A percentile compares a stretch with the other conserved stretches of the same genome.
phyloP scores from a whole-genome alignment of 2,113 vertebrate species.

The Myiagra hebetior region DNA sequence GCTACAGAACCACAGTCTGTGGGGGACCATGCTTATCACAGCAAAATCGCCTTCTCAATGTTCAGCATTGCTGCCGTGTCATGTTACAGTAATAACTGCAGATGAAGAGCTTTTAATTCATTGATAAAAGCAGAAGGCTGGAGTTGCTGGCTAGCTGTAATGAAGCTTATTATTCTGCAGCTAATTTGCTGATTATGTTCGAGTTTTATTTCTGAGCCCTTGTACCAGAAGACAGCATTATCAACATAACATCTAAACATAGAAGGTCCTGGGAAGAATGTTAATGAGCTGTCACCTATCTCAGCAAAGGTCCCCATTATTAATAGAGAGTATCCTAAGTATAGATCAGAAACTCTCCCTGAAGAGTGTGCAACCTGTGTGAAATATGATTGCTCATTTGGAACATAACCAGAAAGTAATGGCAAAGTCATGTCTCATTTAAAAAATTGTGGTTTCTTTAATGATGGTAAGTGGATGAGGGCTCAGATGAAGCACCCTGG shows the following conservation, averaged over 20 bases:
- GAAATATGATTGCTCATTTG: conserved; percentile 32
- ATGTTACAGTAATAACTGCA: conserved; percentile 61
- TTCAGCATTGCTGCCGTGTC: conserved; percentile 45
- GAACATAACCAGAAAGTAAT: conserved; percentile 39
- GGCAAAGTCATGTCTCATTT: conserved; percentile 14
- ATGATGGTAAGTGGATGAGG: neutral
- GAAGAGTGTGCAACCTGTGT: conserved; percentile 16
- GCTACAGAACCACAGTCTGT: neutral
- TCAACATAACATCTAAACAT: conserved; percentile 25
- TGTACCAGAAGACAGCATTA: conserved; percentile 49
- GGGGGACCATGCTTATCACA: conserved; percentile 24
- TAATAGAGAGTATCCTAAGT: conserved; percentile 28
- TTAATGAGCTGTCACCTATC: conserved; percentile 36
- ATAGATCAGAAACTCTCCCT: conserved; percentile 41
- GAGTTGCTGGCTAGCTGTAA: conserved; percentile 60
- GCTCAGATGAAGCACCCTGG: neutral
- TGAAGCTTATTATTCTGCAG: conserved; percentile 67
- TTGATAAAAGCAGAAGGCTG: conserved; percentile 68
- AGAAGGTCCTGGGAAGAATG: conserved; percentile 48
- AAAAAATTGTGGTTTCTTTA: neutral
- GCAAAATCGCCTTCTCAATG: conserved; percentile 44
- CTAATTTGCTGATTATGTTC: conserved; percentile 63
- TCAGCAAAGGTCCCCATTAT: conserved; percentile 13
- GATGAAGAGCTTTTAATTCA: conserved; percentile 69
- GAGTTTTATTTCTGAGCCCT: conserved; percentile 59